Evolutionary conservation across 2,113 vertebrate species (phyloP).

Genomic region (Orientallactaga bullata): DNA sequence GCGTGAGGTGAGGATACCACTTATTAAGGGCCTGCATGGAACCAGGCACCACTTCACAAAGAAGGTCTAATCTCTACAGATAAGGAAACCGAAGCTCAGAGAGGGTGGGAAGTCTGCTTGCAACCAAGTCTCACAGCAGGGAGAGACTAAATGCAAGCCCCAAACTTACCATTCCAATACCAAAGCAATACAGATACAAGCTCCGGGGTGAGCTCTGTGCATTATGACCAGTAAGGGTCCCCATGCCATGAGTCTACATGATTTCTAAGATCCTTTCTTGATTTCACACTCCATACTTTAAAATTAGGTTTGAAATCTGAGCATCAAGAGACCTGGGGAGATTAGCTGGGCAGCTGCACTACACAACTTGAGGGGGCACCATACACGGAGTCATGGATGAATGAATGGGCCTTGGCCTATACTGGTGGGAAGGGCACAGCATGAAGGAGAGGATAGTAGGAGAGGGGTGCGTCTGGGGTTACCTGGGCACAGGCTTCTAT

Average conservation of each 20-base stretch:
- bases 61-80: slow-evolving; percentile 22
- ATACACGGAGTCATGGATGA: not conserved
- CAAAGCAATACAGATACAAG: slow-evolving; percentile 53
- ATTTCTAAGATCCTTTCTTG: slow-evolving; percentile 17
- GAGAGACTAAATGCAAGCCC: slow-evolving; percentile 7
- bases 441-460: not conserved
- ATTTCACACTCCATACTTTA: slow-evolving; percentile 35
- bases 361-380: not conserved
- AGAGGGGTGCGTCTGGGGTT: slow-evolving; percentile 12
- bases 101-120: slow-evolving; percentile 10
- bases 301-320: slow-evolving; percentile 45
- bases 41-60: not conserved
- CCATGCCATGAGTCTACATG: not conserved
- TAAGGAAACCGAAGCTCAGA: slow-evolving; percentile 43
- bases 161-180: not conserved
- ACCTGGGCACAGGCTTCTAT: slow-evolving; percentile 97
- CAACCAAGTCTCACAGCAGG: slow-evolving; percentile 5
- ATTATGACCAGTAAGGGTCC: slow-evolving; percentile 10
- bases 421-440: not conserved
- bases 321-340: slow-evolving; percentile 30
- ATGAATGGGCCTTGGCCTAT: not conserved
- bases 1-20: not conserved
- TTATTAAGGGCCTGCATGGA: not conserved
- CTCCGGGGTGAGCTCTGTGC: not conserved
- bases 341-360: not conserved